Evolutionary conservation across 2,797 vertebrate species (phyloP).

Genomic region (Natrix natrix): DNA sequence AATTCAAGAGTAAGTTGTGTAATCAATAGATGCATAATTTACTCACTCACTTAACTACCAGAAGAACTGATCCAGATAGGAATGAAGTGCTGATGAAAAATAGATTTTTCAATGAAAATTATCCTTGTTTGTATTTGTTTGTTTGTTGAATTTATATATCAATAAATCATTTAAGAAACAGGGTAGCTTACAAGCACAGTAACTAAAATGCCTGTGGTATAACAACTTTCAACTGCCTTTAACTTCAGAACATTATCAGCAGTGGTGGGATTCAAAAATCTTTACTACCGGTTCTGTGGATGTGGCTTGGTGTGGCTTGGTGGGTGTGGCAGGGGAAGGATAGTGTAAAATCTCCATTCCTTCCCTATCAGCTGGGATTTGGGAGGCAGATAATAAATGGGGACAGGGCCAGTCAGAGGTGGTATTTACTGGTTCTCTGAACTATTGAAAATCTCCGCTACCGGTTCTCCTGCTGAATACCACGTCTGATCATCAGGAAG

Average conservation of each 20-base stretch:
- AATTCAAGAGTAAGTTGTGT: not conserved
- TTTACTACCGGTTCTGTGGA: too few relatives aligned
- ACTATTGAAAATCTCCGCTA: too few relatives aligned
- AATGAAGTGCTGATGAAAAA: not conserved
- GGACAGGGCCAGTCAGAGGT: too few relatives aligned
- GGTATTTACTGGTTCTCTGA: too few relatives aligned
- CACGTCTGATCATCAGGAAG: not conserved
- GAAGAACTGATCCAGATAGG: not conserved
- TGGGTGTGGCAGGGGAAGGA: too few relatives aligned
- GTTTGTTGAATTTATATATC: not conserved
- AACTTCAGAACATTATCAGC: not conserved
- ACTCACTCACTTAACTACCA: too few relatives aligned
- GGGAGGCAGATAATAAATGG: too few relatives aligned
- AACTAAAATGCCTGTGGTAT: not conserved
- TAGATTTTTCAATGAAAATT: not conserved
- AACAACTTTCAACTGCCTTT: not conserved
- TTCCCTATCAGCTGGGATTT: too few relatives aligned
- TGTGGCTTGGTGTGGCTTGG: too few relatives aligned
- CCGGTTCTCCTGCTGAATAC: too few relatives aligned
- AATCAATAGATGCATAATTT: not conserved
- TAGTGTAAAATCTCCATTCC: too few relatives aligned
- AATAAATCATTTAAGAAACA: not conserved
- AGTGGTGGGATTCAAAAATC: too few relatives aligned
- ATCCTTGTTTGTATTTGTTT: not conserved
- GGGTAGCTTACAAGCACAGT: not conserved